Evolutionary conservation across 2,888 invertebrate genomes (phyloP).

Genomic region (Thyatira batis): DNA sequence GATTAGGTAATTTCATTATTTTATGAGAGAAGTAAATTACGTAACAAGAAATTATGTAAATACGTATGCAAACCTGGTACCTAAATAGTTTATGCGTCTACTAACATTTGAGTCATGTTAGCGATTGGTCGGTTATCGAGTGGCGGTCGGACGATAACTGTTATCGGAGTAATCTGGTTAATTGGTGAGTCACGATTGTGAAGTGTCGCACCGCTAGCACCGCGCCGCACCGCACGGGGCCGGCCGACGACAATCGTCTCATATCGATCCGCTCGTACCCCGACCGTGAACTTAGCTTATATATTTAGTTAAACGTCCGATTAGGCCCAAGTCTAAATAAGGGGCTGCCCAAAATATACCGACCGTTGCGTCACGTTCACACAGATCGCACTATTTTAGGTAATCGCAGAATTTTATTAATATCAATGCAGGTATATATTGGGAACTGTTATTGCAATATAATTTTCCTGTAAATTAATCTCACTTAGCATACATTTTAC

Average conservation of each 20-base stretch:
- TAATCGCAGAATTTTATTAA: not conserved
- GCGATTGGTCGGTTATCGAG: slow-evolving; percentile 41
- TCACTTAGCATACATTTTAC: not conserved
- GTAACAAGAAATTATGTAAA: not conserved
- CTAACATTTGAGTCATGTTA: slow-evolving; percentile 23
- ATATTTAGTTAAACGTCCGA: slow-evolving; percentile 29
- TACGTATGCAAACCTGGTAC: not conserved
- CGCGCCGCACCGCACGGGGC: slow-evolving; percentile 19
- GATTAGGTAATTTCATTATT: not conserved
- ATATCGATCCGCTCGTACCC: slow-evolving; percentile 39
- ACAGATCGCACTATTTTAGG: not conserved
- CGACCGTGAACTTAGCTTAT: slow-evolving; percentile 49
- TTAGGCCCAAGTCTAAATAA: slow-evolving; percentile 19
- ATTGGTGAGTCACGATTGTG: slow-evolving; percentile 60
- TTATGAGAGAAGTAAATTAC: too few species aligned
- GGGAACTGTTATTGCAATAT: too few species aligned
- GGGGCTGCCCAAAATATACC: slow-evolving; percentile 13
- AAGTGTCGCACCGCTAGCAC: slow-evolving; percentile 37
- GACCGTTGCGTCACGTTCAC: not conserved
- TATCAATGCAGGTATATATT: too few species aligned
- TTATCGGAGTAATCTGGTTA: slow-evolving; percentile 72
- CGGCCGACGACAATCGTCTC: slow-evolving; percentile 23
- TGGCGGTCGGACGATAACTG: slow-evolving; percentile 49
- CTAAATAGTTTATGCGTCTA: not conserved
- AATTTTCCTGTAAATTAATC: slow-evolving; percentile 12